A percentile compares a stretch with the other conserved stretches of the same genome.
Evolutionary conservation across 2,888 invertebrate species (phyloP).

Genomic region (Dorcus hopei): DNA sequence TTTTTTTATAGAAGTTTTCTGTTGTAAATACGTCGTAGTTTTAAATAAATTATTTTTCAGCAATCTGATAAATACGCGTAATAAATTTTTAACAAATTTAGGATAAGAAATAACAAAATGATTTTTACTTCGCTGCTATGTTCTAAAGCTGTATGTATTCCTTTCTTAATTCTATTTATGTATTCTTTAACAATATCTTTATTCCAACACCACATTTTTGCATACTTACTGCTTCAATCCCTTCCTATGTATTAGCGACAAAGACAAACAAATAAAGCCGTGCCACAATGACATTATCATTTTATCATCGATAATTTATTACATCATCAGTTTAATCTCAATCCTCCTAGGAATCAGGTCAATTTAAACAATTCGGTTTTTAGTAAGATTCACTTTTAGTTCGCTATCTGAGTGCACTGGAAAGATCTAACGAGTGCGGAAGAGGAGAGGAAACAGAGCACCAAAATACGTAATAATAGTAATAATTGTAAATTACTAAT

Average conservation of each 20-base stretch:
- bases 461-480: neutral
- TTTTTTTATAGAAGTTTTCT: too few relatives aligned
- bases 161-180: too few relatives aligned
- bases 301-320: slow-evolving; percentile 1
- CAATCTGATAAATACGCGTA: too few relatives aligned
- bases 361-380: neutral
- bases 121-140: too few relatives aligned
- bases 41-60: too few relatives aligned
- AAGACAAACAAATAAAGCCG: slow-evolving; percentile 49
- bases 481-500: neutral
- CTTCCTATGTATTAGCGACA: slow-evolving; percentile 48
- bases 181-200: too few relatives aligned
- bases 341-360: neutral
- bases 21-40: too few relatives aligned
- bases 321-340: neutral
- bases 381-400: too few relatives aligned
- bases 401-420: too few relatives aligned
- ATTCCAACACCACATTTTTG: neutral
- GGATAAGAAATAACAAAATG: too few relatives aligned
- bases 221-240: slow-evolving; percentile 51
- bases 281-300: slow-evolving; percentile 38
- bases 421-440: neutral
- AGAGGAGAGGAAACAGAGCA: neutral
- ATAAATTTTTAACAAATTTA: too few relatives aligned
- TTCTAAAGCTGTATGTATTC: too few relatives aligned